Conservation (phyloP, 2,797 vertebrate genomes). For the Semaprochilodus insignis region DNA sequence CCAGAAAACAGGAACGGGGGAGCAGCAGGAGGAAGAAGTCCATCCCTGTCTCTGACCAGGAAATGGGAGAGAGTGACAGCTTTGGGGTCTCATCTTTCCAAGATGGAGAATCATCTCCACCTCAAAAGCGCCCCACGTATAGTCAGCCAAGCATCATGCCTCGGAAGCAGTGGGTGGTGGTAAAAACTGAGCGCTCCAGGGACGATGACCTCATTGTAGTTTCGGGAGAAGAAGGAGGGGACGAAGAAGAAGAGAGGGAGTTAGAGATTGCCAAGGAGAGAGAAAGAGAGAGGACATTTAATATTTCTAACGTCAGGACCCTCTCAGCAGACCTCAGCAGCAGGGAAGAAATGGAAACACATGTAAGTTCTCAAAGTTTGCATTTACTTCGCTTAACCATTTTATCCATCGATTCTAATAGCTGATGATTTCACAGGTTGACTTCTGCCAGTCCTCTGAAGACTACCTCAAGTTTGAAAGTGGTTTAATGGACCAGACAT, state of each 20-base stretch:
- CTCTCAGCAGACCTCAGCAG: slow-evolving; percentile 77
- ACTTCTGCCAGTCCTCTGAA: slow-evolving; percentile 91
- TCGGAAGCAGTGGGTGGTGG: slow-evolving; percentile 91
- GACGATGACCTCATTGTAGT: slow-evolving; percentile 82
- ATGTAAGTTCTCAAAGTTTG: slow-evolving; percentile 68
- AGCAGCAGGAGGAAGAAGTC: slow-evolving; percentile 75
- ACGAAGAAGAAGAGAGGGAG: slow-evolving; percentile 78
- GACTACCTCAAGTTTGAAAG: slow-evolving; percentile 87
- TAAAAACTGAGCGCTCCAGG: slow-evolving; percentile 81
- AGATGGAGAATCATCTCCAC: slow-evolving; percentile 73
- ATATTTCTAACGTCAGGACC: slow-evolving; percentile 87
- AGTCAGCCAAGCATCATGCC: slow-evolving; percentile 88
- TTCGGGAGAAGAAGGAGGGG: slow-evolving; percentile 80
- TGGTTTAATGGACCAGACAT: slow-evolving; percentile 77
- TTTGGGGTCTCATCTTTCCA: slow-evolving; percentile 84
- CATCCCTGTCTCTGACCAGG: slow-evolving; percentile 73
- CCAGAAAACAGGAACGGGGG: slow-evolving; percentile 66
- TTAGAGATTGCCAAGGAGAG: slow-evolving; percentile 52
- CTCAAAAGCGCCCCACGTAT: slow-evolving; percentile 78
- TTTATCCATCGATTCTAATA: neutral
- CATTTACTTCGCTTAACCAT: neutral
- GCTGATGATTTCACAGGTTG: slow-evolving; percentile 69
- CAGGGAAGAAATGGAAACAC: slow-evolving; percentile 81
- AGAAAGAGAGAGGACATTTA: slow-evolving; percentile 79
- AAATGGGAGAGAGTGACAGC: slow-evolving; percentile 81